Evolutionary conservation across 1,140 invertebrate species (phyloP).

Genomic region (Rhysida immarginata): DNA sequence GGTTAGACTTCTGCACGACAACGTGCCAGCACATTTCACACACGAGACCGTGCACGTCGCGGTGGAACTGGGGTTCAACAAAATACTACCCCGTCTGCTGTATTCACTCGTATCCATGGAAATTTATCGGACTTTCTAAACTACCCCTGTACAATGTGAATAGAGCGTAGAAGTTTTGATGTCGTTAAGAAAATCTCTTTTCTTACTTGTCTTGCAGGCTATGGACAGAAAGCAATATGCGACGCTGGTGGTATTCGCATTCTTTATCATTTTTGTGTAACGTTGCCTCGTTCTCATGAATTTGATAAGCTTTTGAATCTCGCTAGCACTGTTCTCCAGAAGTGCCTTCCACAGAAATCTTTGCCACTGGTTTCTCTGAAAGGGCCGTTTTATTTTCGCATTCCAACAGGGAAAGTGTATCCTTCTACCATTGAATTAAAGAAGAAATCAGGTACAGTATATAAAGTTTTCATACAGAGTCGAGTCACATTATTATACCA

Average conservation of each 20-base stretch:
- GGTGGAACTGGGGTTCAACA: too few relatives aligned
- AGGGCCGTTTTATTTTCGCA: constrained; percentile 14
- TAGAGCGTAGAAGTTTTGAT: not conserved
- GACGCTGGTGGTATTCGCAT: constrained; percentile 10
- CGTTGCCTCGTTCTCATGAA: constrained; percentile 5
- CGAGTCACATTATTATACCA: too few relatives aligned
- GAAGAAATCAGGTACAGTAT: not conserved
- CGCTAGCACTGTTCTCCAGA: constrained; percentile 14
- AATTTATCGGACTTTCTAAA: constrained; percentile 4
- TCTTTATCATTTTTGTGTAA: constrained; percentile 9
- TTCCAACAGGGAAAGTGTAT: too few relatives aligned
- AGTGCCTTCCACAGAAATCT: constrained; percentile 13
- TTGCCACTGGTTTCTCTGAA: constrained; percentile 11
- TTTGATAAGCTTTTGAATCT: constrained; percentile 11
- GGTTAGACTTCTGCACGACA: too few relatives aligned
- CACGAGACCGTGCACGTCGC: too few relatives aligned
- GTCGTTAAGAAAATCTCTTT: not conserved
- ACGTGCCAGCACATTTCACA: too few relatives aligned
- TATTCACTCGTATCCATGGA: constrained; percentile 8
- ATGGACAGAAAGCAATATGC: constrained; percentile 11
- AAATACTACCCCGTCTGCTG: too few relatives aligned
- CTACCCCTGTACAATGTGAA: not conserved
- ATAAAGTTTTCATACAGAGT: too few relatives aligned
- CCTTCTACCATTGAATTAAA: constrained; percentile 8
- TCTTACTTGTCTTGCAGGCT: constrained; percentile 9